These are phyloP conservation scores for Mystacides longicornis DNA, from an alignment of 2,888 invertebrate species.

Conservation along the genomic window DNA sequence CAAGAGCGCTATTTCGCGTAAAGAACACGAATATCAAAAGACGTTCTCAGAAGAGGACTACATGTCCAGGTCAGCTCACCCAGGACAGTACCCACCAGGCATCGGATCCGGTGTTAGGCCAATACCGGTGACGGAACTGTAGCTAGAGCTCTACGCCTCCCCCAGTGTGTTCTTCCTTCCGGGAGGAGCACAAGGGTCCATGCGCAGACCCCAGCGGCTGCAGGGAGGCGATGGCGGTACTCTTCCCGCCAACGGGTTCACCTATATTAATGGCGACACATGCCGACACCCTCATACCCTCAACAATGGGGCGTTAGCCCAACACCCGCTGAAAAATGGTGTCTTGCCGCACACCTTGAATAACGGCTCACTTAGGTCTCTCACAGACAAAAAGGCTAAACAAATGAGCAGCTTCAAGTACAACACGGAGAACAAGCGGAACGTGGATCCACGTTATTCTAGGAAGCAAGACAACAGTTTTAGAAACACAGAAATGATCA, in stretches of 20 bases:
- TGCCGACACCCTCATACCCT: constrained; percentile 48
- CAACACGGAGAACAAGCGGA: constrained; percentile 47
- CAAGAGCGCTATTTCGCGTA: constrained; percentile 62
- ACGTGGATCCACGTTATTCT: constrained; percentile 45
- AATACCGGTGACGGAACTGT: constrained; percentile 88
- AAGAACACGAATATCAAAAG: constrained; percentile 84
- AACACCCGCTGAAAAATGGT: constrained; percentile 27
- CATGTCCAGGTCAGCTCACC: constrained; percentile 60
- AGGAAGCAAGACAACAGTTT: constrained; percentile 49
- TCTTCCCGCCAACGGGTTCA: constrained; percentile 67
- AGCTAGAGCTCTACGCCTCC: constrained; percentile 93
- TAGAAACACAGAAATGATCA: constrained; percentile 43
- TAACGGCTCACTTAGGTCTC: constrained; percentile 46
- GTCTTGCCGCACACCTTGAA: constrained; percentile 36
- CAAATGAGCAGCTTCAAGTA: constrained; percentile 40
- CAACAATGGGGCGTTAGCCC: constrained; percentile 47
- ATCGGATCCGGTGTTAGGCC: constrained; percentile 51
- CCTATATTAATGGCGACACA: constrained; percentile 63
- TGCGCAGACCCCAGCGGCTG: constrained; percentile 40
- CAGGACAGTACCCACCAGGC: constrained; percentile 46
- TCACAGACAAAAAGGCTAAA: constrained; percentile 45
- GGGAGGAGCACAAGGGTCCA: constrained; percentile 45
- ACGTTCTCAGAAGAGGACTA: constrained; percentile 85
- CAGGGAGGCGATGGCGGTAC: constrained; percentile 54
- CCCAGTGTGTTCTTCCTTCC: constrained; percentile 73